phyloP scores from a whole-genome alignment of 2,888 invertebrate genomes.

The Gonocerus acuteangulatus region DNA sequence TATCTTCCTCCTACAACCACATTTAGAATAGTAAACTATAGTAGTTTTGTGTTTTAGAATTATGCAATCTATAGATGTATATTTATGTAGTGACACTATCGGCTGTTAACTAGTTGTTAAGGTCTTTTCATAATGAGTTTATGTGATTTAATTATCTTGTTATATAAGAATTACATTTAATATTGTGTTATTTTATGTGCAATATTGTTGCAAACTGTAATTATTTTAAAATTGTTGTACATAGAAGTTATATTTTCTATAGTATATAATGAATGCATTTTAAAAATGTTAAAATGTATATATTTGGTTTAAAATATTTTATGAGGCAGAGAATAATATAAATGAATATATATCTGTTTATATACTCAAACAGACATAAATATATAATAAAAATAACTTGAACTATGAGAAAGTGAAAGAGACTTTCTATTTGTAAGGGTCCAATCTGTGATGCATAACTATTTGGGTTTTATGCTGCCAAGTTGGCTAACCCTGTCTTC shows the following conservation, averaged over 20 bases:
- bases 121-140: constrained; percentile 1
- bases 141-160: constrained; percentile 1
- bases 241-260: constrained; percentile 29
- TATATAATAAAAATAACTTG: constrained; percentile 7
- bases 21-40: constrained; percentile 9
- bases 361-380: not conserved
- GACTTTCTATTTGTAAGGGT: constrained; percentile 8
- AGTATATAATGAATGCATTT: constrained; percentile 19
- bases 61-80: constrained; percentile 2
- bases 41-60: constrained; percentile 19
- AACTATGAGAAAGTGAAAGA: not conserved
- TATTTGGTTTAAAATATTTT: constrained; percentile 16
- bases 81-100: constrained; percentile 27
- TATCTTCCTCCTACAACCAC: constrained; percentile 3
- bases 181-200: constrained; percentile 24
- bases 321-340: not conserved
- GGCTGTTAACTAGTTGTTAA: constrained; percentile 28
- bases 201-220: constrained; percentile 26
- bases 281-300: constrained; percentile 13
- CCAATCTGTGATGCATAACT: constrained; percentile 20
- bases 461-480: not conserved
- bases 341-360: not conserved
- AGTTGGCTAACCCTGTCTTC: not conserved
- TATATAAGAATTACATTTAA: too few species aligned
- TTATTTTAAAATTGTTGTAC: constrained; percentile 24